Conservation (phyloP, 1,140 invertebrate genomes). For the Apocrypta bakeri region DNA sequence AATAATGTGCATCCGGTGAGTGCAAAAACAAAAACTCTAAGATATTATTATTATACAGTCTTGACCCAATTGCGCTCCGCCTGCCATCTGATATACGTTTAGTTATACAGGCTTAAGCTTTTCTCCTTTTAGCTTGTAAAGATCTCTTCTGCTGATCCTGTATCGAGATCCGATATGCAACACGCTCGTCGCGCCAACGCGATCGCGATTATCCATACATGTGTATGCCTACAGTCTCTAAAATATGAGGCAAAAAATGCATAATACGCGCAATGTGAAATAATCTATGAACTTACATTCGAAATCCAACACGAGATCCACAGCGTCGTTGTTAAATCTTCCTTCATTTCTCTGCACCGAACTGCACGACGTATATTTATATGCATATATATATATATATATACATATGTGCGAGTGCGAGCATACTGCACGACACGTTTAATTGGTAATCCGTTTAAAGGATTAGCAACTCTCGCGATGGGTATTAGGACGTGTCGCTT, state of each 20-base stretch:
- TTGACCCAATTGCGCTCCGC: constrained; percentile 56
- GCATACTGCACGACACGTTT: constrained; percentile 64
- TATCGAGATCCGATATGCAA: constrained; percentile 65
- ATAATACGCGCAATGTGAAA: neutral
- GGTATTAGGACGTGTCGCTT: constrained; percentile 68
- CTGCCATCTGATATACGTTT: constrained; percentile 57
- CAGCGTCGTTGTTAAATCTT: neutral
- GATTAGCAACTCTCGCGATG: constrained; percentile 71
- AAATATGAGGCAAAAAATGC: too few species aligned
- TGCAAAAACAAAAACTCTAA: neutral
- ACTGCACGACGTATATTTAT: too few species aligned
- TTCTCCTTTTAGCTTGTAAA: neutral
- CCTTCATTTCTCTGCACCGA: neutral
- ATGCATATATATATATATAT: too few species aligned
- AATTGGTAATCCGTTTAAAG: constrained; percentile 75
- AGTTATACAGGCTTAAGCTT: constrained; percentile 47
- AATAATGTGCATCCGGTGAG: too few species aligned
- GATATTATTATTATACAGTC: constrained; percentile 29
- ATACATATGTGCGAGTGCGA: neutral
- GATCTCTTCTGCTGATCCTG: constrained; percentile 25
- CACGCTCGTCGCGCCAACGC: constrained; percentile 52
- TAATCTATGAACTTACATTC: neutral
- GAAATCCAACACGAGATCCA: neutral
- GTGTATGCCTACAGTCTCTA: too few species aligned
- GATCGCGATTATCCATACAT: too few species aligned